These are phyloP conservation scores for Tethea ocularis DNA, from an alignment of 2,888 invertebrate species.

Conservation along the genomic window DNA sequence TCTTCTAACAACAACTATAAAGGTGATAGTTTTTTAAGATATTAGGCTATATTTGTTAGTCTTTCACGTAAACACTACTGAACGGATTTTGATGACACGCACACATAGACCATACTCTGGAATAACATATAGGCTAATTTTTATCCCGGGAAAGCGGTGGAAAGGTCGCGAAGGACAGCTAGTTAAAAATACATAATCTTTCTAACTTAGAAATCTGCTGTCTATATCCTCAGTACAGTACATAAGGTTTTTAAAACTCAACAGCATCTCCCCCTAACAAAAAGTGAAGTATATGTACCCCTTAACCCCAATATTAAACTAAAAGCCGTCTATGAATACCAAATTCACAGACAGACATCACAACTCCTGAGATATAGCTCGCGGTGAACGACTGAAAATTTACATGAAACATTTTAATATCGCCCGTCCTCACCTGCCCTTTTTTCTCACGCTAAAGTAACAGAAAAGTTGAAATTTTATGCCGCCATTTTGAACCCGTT, in stretches of 20 bases:
- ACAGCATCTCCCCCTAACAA: constrained; percentile 18
- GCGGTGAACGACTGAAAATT: constrained; percentile 60
- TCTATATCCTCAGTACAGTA: too few species aligned
- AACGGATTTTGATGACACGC: too few species aligned
- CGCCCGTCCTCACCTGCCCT: constrained; percentile 69
- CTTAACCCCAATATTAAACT: constrained; percentile 68
- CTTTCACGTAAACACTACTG: too few species aligned
- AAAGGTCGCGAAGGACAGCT: too few species aligned
- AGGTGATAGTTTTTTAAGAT: too few species aligned
- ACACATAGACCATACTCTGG: too few species aligned
- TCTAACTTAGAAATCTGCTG: neutral
- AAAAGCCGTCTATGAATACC: constrained; percentile 76
- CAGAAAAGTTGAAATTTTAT: constrained; percentile 56
- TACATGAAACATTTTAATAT: constrained; percentile 84
- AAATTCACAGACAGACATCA: constrained; percentile 69
- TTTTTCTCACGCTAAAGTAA: constrained; percentile 78
- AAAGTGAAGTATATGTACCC: constrained; percentile 20
- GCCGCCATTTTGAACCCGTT: constrained; percentile 42
- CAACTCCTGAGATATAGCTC: constrained; percentile 72
- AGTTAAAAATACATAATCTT: too few species aligned
- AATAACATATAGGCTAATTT: too few species aligned
- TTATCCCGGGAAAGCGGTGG: too few species aligned
- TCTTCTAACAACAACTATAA: too few species aligned
- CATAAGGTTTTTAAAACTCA: too few species aligned
- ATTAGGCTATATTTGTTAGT: too few species aligned